phyloP scores from a whole-genome alignment of 2,113 vertebrate species.

The Tragulus kanchil region DNA sequence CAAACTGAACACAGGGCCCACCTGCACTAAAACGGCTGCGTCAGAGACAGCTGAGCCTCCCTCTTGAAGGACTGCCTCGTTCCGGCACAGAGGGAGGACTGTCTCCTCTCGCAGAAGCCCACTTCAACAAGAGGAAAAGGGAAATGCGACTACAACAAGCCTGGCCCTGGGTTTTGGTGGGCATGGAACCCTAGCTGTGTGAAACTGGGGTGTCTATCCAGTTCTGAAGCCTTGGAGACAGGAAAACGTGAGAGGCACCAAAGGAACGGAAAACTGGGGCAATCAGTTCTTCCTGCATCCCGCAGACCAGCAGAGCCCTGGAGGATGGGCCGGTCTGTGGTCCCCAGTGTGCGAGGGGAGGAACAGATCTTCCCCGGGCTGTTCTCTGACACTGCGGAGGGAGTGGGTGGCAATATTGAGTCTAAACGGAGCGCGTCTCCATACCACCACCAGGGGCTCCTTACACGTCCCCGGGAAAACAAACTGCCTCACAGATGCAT shows the following conservation, averaged over 20 bases:
- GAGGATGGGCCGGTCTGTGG: background rate
- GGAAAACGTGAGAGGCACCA: background rate
- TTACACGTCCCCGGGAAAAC: slow-evolving; percentile 65
- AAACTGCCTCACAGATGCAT: slow-evolving; percentile 66
- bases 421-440: slow-evolving; percentile 62
- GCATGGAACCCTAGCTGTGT: background rate
- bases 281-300: background rate
- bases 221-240: background rate
- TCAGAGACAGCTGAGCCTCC: background rate
- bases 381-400: slow-evolving; percentile 40
- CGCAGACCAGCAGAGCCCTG: background rate
- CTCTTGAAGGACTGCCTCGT: background rate
- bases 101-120: background rate
- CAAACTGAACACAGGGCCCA: background rate
- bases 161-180: background rate
- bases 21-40: background rate
- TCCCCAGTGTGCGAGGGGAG: background rate
- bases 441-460: slow-evolving; percentile 22
- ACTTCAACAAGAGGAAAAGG: background rate
- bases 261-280: background rate
- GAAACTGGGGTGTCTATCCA: background rate
- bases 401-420: slow-evolving; percentile 65
- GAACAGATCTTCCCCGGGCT: slow-evolving; percentile 53
- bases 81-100: background rate
- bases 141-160: background rate